A percentile compares a stretch with the other conserved stretches of the same genome.
phyloP scores from a whole-genome alignment of 2,888 invertebrate genomes.

The Apomyelois bistriatella region DNA sequence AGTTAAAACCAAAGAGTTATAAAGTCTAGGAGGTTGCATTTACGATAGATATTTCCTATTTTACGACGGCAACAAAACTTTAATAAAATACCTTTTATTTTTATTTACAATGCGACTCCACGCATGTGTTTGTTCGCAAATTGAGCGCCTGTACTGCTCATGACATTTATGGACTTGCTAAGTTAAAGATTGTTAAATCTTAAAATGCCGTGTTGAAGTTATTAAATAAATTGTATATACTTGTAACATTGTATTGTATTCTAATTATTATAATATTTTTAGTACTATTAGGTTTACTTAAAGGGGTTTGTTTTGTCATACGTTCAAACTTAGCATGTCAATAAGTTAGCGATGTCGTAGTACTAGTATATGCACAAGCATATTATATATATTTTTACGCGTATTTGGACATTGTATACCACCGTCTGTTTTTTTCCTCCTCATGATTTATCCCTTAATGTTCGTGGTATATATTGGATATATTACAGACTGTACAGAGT shows the following conservation, averaged over 20 bases:
- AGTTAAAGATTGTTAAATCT: constrained; percentile 26
- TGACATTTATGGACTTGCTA: constrained; percentile 33
- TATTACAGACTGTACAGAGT: too few relatives aligned
- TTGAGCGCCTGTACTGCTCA: constrained; percentile 20
- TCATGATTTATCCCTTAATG: too few relatives aligned
- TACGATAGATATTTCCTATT: constrained; percentile 58
- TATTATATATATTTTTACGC: too few relatives aligned
- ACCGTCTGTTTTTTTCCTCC: too few relatives aligned
- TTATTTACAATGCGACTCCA: constrained; percentile 29
- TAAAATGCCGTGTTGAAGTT: constrained; percentile 22
- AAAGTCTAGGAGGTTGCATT: constrained; percentile 58
- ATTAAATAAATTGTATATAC: constrained; percentile 16
- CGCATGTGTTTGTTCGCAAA: constrained; percentile 24
- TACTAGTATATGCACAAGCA: too few relatives aligned
- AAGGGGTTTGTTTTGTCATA: too few relatives aligned
- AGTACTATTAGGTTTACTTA: neutral
- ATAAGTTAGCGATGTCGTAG: too few relatives aligned
- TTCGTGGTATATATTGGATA: too few relatives aligned
- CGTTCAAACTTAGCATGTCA: too few relatives aligned
- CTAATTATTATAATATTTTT: constrained; percentile 21
- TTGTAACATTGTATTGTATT: constrained; percentile 30
- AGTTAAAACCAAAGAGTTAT: constrained; percentile 53
- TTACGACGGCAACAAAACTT: constrained; percentile 53
- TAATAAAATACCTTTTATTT: constrained; percentile 46
- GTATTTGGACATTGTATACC: too few relatives aligned